Conservation (phyloP, 2,797 vertebrate genomes). For the Leptatherina wallacei region DNA sequence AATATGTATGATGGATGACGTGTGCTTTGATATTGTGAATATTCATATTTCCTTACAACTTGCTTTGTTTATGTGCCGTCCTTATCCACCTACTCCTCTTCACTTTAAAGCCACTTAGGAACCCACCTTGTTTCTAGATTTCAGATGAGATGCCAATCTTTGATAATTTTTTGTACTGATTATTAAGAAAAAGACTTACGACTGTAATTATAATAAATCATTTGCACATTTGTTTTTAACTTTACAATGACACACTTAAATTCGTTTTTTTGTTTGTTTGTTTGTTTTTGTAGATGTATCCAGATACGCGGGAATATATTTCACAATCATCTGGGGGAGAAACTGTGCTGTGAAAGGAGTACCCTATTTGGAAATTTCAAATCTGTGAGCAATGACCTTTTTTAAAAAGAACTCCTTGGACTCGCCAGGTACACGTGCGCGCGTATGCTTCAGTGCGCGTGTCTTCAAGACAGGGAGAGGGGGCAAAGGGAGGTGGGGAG, state of each 20-base stretch:
- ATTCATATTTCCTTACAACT: not conserved
- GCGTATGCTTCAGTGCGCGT: slow-evolving; percentile 1
- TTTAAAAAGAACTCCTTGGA: slow-evolving; percentile 45
- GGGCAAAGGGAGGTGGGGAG: slow-evolving; percentile 28
- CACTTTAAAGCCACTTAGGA: slow-evolving; percentile 15
- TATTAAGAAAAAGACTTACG: not conserved
- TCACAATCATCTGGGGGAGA: not conserved
- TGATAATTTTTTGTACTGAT: not conserved
- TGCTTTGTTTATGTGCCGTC: not conserved
- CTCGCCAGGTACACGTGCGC: not conserved
- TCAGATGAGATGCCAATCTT: not conserved
- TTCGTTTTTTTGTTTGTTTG: not conserved
- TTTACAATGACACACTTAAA: not conserved
- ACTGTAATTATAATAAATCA: not conserved
- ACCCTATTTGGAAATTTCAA: slow-evolving; percentile 50
- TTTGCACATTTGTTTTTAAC: not conserved
- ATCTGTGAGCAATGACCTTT: slow-evolving; percentile 68
- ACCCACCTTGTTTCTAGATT: not conserved
- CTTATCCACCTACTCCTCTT: not conserved
- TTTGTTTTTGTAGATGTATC: not conserved
- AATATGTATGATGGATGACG: not conserved
- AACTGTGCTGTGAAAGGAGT: slow-evolving; percentile 27
- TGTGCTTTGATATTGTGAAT: not conserved
- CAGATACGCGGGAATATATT: not conserved
- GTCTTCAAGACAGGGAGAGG: slow-evolving; percentile 34